Evolutionary conservation across 2,888 invertebrate genomes (phyloP).

Genomic region (Caenorhabditis zanzibari): DNA sequence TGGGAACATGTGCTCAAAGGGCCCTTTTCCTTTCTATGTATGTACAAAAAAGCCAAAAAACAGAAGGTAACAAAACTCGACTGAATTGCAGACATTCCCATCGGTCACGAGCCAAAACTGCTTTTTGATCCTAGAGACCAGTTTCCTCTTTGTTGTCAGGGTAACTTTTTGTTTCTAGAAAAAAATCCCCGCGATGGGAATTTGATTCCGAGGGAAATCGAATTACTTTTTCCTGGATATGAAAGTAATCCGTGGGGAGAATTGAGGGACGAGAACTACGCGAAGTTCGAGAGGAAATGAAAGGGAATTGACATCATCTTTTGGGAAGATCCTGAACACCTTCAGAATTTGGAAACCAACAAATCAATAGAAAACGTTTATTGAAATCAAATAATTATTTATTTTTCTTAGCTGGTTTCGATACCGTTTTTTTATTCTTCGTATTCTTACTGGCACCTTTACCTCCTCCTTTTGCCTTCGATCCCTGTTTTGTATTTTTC

Average conservation of each 20-base stretch:
- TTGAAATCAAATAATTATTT: constrained; percentile 5
- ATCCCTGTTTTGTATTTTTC: constrained; percentile 1
- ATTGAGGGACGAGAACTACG: too few species aligned
- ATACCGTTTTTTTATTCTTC: constrained; percentile 17
- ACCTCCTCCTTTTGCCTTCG: constrained; percentile 12
- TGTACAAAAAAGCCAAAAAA: too few species aligned
- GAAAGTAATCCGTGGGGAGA: background rate
- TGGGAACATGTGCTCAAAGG: too few species aligned
- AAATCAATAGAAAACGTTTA: background rate
- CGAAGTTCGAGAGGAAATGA: too few species aligned
- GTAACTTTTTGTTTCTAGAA: background rate
- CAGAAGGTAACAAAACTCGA: background rate
- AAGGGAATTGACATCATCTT: too few species aligned
- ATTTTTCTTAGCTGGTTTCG: constrained; percentile 34
- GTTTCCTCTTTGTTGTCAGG: background rate
- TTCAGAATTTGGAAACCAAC: too few species aligned
- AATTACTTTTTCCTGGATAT: background rate
- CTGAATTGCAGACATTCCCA: background rate
- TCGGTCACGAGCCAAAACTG: background rate
- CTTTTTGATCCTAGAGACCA: background rate
- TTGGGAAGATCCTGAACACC: too few species aligned
- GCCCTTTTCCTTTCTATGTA: too few species aligned
- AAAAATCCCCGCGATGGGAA: constrained; percentile 35
- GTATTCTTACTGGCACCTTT: constrained; percentile 6
- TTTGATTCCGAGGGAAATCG: background rate